phyloP scores from a whole-genome alignment of 2,888 invertebrate genomes.

The Agrilus mali region DNA sequence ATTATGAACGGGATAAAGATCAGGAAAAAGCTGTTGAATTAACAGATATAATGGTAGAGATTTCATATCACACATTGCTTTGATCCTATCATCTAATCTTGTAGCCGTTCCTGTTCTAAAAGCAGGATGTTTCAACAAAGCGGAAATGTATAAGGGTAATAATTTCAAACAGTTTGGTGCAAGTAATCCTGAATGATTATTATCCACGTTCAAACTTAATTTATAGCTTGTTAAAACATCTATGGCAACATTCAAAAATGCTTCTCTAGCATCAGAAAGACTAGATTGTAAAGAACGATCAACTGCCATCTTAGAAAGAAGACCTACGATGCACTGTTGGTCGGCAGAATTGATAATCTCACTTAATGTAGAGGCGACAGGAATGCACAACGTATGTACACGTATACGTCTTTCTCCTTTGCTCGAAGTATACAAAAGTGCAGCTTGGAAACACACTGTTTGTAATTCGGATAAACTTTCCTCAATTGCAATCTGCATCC shows the following conservation, averaged over 20 bases:
- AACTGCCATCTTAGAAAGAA: conserved; percentile 96
- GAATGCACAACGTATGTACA: conserved; percentile 93
- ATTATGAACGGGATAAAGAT: conserved; percentile 76
- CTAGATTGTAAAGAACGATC: conserved; percentile 80
- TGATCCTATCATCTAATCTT: conserved; percentile 84
- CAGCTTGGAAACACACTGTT: conserved; percentile 94
- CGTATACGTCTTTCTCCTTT: conserved; percentile 93
- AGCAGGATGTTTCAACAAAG: conserved; percentile 79
- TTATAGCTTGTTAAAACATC: conserved; percentile 75
- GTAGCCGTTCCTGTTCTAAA: conserved; percentile 83
- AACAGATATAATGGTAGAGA: conserved; percentile 68
- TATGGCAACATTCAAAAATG: conserved; percentile 87
- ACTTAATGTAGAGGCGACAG: conserved; percentile 69
- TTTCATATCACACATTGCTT: conserved; percentile 90
- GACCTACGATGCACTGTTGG: conserved; percentile 81
- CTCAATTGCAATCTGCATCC: conserved; percentile 94
- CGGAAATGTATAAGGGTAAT: conserved; percentile 79
- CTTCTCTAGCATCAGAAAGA: conserved; percentile 88
- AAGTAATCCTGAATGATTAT: conserved; percentile 48
- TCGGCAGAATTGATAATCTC: conserved; percentile 87
- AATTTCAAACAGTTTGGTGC: conserved; percentile 68
- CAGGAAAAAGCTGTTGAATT: conserved; percentile 80
- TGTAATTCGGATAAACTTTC: conserved; percentile 77
- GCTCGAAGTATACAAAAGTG: conserved; percentile 89
- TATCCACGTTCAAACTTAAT: conserved; percentile 49